Evolutionary conservation across 2,888 invertebrate species (phyloP), one percentile per base, ranked within the genome.

Genomic region (Ethmia dodecea): DNA sequence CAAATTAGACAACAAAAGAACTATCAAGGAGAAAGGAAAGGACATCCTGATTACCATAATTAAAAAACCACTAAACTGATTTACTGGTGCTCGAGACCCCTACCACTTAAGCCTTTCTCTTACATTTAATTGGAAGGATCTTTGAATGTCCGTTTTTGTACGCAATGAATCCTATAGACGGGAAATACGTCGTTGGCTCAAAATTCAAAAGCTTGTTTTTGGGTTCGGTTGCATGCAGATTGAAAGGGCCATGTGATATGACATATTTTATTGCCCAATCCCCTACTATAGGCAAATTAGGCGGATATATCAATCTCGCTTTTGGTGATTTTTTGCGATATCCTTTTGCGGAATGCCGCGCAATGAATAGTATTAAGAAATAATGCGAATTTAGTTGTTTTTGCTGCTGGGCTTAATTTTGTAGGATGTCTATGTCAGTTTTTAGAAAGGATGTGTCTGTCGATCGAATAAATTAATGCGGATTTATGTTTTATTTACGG

Each of bases 281-380:
- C 53, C 57, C 57, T 59, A 49, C 60, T 65, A 61, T 66, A 79
- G 72, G 70, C 78, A 83, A 84, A 84, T 84, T 84, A 84, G 83
- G 66, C 70, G 84, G 84, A 84, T 81, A 83, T 80, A 74, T 80
- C 83, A 79, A 80, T 84, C 83, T 72, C 47, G 35, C 50, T 56
- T 60, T 52, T 46, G 43, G 47, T 47, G 40, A 67, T 64, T 73
- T 75, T 62, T 26, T 12, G 12, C 40, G 49, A 35, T n/a, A 37
- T 60, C 52, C 58, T 58, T 66, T 61, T 59, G 57, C 55, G 52
- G 38, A 37, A 49, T 10, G 30, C 60, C 59, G 62, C 48, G 55
- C 66, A 55, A 69, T 71, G 70, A 71, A 70, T 72, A 66, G 61
- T 63, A 59, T 61, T 65, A 55, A 51, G 48, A 40, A 45, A 48